Evolutionary conservation across 1,140 invertebrate species (phyloP).

Genomic region (Philopotamus ludificatus): DNA sequence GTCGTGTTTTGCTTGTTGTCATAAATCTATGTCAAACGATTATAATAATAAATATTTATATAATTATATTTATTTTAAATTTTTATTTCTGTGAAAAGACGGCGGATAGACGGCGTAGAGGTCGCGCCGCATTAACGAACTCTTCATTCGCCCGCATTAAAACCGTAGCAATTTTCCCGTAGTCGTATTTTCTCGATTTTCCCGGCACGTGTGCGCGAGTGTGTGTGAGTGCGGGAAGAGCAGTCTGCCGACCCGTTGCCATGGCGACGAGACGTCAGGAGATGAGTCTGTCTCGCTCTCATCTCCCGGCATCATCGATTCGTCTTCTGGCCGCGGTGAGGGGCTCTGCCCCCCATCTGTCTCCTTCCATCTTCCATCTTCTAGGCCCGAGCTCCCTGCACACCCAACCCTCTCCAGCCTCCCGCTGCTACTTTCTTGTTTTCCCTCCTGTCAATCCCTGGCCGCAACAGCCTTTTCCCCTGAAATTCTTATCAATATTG

Average conservation of each 20-base stretch:
- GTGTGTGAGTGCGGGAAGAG: slow-evolving; percentile 26
- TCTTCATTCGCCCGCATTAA: no score
- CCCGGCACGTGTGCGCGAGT: background rate
- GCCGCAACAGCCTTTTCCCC: background rate
- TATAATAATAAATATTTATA: no score
- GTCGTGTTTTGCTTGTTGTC: no score
- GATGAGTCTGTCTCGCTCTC: slow-evolving; percentile 40
- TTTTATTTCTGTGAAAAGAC: no score
- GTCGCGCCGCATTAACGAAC: no score
- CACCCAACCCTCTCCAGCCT: background rate
- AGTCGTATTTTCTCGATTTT: background rate
- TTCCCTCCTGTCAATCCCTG: background rate
- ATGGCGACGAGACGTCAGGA: slow-evolving; percentile 41
- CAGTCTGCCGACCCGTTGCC: slow-evolving; percentile 35
- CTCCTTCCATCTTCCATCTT: slow-evolving; percentile 1
- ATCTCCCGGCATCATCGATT: slow-evolving; percentile 42
- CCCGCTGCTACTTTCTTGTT: background rate
- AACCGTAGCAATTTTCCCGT: slow-evolving; percentile 27
- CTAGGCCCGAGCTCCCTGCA: background rate
- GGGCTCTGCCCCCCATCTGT: slow-evolving; percentile 17
- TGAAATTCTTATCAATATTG: slow-evolving; percentile 3
- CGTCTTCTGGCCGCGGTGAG: slow-evolving; percentile 37
- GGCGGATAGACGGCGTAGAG: no score
- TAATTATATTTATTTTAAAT: no score
- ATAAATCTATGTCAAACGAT: no score